Evolutionary conservation across 2,797 vertebrate species (phyloP), one percentile per base, ranked within the genome.

Genomic region (Cirrhinus molitorella): DNA sequence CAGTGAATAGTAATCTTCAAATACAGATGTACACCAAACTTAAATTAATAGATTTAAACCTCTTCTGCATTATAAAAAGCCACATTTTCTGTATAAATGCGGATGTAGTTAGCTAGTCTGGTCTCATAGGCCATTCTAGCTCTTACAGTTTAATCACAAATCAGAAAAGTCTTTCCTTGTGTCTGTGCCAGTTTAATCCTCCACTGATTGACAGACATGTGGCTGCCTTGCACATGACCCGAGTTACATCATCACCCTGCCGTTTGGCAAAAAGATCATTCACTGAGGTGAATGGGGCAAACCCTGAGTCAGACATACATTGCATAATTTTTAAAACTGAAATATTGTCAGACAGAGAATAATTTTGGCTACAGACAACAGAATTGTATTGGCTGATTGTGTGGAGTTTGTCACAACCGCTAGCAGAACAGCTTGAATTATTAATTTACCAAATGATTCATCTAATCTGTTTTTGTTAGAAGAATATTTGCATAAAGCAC

Each of bases 221-320:
- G 66, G 34, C 43, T 49, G 66, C 70, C 61, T 83, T 45, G 66
- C 34, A 66, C 51, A 47, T 79, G 80, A 72, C 67, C 66, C 14
- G 4, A 31, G 43, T 82, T 82, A 82, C 80, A 66, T 78, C 65
- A 76, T 63, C 65, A 63, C 53, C 72, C 63, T 14, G 66, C 57
- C 37, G 14, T 49, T 80, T 79, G 76, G 57, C 77, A 12, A 79
- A 85, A 74, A 53, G 37, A 66, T 53, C 80, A 63, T 76, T 85
- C 40, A 77, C 71, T 6, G 21, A 71, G 17, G n/a, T 75, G 37
- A 75, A 51, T 25, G 21, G 51, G n/a, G 12, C 70, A 75, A 61
- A 61, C n/a, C 25, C 63, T 9, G 28, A 51, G 40, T 40, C 70
- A 82, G 59, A 75, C 40, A 13, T 11, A 17, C 17, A 14, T 65